Percentiles rank a stretch among this genome's conserved stretches.
phyloP scores from a whole-genome alignment of 2,888 invertebrate genomes.

The Amblyjoppa fuscipennis region DNA sequence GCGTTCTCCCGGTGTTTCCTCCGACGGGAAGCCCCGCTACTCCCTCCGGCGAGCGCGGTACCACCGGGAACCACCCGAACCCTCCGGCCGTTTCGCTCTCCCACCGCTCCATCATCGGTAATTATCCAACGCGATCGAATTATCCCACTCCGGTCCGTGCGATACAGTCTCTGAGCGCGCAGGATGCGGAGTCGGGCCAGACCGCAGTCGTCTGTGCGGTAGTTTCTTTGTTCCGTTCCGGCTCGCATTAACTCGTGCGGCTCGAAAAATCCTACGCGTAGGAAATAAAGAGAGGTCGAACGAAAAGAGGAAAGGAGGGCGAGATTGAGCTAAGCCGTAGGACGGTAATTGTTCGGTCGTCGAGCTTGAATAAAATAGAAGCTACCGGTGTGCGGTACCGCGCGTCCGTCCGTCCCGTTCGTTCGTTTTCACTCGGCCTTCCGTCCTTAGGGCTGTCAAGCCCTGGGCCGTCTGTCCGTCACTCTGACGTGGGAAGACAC shows the following conservation, averaged over 20 bases:
- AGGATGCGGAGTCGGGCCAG: constrained; percentile 45
- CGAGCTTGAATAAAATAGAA: constrained; percentile 85
- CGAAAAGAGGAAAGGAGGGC: neutral
- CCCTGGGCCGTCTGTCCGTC: constrained; percentile 82
- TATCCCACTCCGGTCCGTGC: constrained; percentile 57
- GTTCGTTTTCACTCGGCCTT: constrained; percentile 78
- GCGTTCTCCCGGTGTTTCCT: constrained; percentile 30
- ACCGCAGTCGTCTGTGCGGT: neutral
- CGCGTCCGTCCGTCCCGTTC: constrained; percentile 63
- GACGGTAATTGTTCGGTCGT: constrained; percentile 84
- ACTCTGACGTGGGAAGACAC: constrained; percentile 85
- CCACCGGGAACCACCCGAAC: constrained; percentile 7
- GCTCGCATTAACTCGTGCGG: constrained; percentile 53
- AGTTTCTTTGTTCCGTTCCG: constrained; percentile 70
- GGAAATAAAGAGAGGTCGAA: constrained; percentile 48
- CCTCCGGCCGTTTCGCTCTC: constrained; percentile 24
- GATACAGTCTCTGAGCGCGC: constrained; percentile 66
- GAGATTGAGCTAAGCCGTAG: constrained; percentile 62
- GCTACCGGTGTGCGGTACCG: constrained; percentile 77
- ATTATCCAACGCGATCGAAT: constrained; percentile 62
- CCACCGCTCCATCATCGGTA: constrained; percentile 61
- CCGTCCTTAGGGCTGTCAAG: constrained; percentile 79
- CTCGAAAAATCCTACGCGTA: constrained; percentile 35
- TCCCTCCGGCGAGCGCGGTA: neutral
- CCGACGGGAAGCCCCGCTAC: constrained; percentile 19